Percentiles rank a stretch among this genome's conserved stretches.
phyloP scores from a whole-genome alignment of 2,113 vertebrate species.

The Opisthocomus hoazin region DNA sequence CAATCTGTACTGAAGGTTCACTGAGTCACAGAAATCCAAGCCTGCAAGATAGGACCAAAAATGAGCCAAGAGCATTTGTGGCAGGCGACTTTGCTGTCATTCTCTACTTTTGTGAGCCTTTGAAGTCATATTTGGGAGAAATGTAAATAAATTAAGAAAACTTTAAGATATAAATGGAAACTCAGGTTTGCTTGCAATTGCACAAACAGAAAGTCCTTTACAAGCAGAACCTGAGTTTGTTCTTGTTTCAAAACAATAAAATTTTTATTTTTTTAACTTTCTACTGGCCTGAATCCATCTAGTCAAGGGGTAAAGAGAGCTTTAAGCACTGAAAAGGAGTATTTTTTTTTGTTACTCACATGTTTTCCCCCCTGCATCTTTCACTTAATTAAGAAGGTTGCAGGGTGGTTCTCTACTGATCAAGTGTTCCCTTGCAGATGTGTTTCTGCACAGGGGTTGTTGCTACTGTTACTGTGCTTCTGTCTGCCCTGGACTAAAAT shows the following conservation, averaged over 20 bases:
- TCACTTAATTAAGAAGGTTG: background rate
- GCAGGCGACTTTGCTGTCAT: background rate
- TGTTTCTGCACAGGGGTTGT: background rate
- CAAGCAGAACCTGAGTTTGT: background rate
- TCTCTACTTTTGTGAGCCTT: background rate
- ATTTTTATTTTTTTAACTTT: accelerated
- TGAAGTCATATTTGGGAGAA: background rate
- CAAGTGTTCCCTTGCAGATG: background rate
- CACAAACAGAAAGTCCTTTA: background rate
- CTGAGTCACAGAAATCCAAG: background rate
- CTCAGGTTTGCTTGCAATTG: background rate
- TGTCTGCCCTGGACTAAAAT: background rate
- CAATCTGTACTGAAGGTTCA: background rate
- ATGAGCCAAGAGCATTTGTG: background rate
- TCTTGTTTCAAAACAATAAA: background rate
- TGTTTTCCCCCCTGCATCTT: background rate
- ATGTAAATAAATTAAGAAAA: background rate
- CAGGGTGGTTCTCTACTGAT: background rate
- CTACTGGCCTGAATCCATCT: background rate
- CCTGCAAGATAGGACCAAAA: background rate
- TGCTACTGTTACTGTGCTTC: background rate
- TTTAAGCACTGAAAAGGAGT: background rate
- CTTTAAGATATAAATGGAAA: background rate
- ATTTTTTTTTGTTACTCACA: background rate
- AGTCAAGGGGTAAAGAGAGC: background rate